Conservation (phyloP, 1,140 invertebrate species). For the Eurosta solidaginis region DNA sequence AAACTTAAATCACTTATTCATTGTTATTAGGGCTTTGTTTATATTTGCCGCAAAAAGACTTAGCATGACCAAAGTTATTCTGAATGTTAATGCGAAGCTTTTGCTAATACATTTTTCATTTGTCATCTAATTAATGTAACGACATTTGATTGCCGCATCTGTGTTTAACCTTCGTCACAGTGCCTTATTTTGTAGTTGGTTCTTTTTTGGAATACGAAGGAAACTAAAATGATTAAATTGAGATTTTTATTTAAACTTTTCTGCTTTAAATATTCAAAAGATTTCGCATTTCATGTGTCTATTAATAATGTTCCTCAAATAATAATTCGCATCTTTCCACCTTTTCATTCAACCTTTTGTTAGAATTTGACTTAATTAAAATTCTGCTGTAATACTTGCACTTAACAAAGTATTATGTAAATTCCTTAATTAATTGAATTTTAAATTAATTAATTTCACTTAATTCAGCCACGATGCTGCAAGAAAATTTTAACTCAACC, state of each 20-base stretch:
- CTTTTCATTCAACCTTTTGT: no score
- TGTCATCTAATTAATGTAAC: neutral
- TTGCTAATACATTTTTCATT: no score
- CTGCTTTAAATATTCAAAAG: no score
- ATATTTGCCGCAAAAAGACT: neutral
- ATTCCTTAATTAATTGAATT: neutral
- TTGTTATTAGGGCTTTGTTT: neutral
- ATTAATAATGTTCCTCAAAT: no score
- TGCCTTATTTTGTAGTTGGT: neutral
- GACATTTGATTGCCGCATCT: neutral
- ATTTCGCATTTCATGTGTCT: no score
- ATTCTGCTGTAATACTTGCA: no score
- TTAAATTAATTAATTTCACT: neutral
- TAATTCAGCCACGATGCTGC: neutral
- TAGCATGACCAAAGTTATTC: neutral
- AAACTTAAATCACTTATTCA: neutral
- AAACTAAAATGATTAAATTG: no score
- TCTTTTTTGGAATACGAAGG: neutral
- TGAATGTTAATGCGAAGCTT: no score
- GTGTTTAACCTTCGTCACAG: neutral
- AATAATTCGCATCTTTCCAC: no score
- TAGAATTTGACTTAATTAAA: no score
- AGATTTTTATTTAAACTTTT: no score
- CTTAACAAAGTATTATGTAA: neutral
- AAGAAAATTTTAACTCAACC: neutral